Base-by-base conservation (phyloP, 2,797 vertebrate genomes). In the Coranthus polyacanthus region DNA sequence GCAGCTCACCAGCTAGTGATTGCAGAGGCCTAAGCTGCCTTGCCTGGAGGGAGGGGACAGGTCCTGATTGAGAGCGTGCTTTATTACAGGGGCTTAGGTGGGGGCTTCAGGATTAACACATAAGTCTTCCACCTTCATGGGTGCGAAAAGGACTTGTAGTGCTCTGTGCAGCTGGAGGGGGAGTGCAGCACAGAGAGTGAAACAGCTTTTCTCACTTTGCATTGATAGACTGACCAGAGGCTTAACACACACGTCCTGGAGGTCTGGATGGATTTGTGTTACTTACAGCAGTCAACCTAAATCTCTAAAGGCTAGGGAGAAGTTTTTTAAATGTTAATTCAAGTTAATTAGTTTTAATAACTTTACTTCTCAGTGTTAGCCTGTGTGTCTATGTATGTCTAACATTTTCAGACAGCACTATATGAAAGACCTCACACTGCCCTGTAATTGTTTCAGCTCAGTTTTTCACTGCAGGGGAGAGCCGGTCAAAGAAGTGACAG, bases 51-150 rank as follows among this genome's bases (percentile, higher is more conserved):
- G 88, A 84, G 86, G 85, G 87, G 88, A 87, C 87, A 82, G 88
- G 89, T 88, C 87, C 90, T 94, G 93, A 94, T 93, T 93, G 92
- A 94, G 92, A 92, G 88, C 49, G 70, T 88, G 90, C 90, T 93
- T 94, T 93, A 93, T 93, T 94, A 93, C 87, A 91, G 90, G 78
- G 86, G 89, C 87, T 92, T 91, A 85, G 82, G 84, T 83, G 87
- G 86, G 91, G 88, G 85, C 78, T 86, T 83, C 79, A 74, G 90
- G 92, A 94, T 91, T 90, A 91, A 88, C 83, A 90, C 88, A 82
- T 89, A 88, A 89, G 90, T 89, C 90, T 91, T 91, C 90, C 92
- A 94, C 92, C 92, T 93, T 92, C 89, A 89, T 84, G 85, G 86
- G 85, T 87, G 84, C 78, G 57, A 86, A 88, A 88, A 89, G 81